phyloP scores from a whole-genome alignment of 1,140 invertebrate species.

The Zeugodacus cucurbitae region DNA sequence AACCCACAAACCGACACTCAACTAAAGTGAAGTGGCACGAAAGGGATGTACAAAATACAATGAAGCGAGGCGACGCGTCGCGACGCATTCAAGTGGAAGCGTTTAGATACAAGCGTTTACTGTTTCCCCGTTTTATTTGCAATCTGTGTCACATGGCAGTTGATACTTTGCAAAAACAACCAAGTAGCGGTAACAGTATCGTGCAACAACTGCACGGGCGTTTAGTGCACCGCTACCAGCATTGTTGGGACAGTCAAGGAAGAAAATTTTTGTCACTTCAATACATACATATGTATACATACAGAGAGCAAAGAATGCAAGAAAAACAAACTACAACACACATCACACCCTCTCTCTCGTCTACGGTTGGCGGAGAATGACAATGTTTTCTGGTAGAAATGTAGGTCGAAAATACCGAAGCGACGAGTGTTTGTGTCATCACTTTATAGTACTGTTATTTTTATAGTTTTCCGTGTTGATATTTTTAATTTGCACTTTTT shows the following conservation, averaged over 20 bases:
- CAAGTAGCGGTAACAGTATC: background rate
- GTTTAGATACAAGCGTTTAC: background rate
- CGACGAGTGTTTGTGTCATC: background rate
- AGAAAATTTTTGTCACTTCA: background rate
- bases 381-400: background rate
- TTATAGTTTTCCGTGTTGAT: background rate
- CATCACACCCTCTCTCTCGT: too few relatives aligned
- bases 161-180: background rate
- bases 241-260: background rate
- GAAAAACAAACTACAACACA: too few relatives aligned
- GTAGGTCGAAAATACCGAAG: constrained; percentile 1
- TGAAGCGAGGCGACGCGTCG: background rate
- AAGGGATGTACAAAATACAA: background rate
- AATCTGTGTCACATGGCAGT: background rate
- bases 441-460: background rate
- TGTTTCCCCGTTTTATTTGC: too few relatives aligned
- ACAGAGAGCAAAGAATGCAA: background rate
- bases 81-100: background rate
- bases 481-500: background rate
- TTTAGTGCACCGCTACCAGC: background rate
- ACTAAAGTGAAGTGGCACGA: background rate
- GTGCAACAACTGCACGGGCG: background rate
- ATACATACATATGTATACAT: background rate
- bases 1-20: background rate
- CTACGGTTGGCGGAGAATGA: background rate